These are phyloP conservation scores for Limnephilus auricula DNA, from an alignment of 2,888 invertebrate genomes.

Conservation along the genomic window DNA sequence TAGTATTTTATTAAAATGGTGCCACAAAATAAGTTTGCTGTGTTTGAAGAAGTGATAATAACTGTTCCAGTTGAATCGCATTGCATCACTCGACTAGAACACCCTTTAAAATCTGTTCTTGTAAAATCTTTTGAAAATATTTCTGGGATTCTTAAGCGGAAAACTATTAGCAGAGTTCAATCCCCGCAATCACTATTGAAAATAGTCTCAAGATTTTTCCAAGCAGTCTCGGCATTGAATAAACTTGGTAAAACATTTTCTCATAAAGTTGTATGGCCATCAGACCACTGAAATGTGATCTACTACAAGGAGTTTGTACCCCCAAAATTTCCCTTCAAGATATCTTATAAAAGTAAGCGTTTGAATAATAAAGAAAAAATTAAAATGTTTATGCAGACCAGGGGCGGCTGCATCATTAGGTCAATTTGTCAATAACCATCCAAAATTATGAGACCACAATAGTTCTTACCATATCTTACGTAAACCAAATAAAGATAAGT, in stretches of 20 bases:
- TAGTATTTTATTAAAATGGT: no score
- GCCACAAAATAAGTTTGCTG: no score
- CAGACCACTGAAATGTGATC: neutral
- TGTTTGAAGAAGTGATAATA: no score
- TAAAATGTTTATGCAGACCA: no score
- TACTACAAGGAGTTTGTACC: neutral
- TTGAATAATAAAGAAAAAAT: no score
- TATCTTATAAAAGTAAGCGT: neutral
- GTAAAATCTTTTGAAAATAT: slow-evolving; percentile 48
- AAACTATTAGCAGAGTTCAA: slow-evolving; percentile 54
- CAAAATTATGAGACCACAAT: no score
- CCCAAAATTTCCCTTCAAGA: neutral
- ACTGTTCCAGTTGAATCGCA: neutral
- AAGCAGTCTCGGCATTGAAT: slow-evolving; percentile 42
- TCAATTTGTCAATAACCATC: no score
- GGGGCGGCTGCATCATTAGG: no score
- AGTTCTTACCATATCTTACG: no score
- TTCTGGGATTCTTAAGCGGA: slow-evolving; percentile 45
- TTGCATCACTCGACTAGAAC: neutral
- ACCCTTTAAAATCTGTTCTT: slow-evolving; percentile 1
- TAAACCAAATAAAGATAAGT: no score
- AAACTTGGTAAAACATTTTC: slow-evolving; percentile 44
- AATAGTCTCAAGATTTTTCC: slow-evolving; percentile 46
- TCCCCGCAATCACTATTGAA: slow-evolving; percentile 54
- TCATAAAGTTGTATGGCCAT: slow-evolving; percentile 47